Evolutionary conservation across 1,140 invertebrate genomes (phyloP).

Genomic region (Streblospio benedicti): DNA sequence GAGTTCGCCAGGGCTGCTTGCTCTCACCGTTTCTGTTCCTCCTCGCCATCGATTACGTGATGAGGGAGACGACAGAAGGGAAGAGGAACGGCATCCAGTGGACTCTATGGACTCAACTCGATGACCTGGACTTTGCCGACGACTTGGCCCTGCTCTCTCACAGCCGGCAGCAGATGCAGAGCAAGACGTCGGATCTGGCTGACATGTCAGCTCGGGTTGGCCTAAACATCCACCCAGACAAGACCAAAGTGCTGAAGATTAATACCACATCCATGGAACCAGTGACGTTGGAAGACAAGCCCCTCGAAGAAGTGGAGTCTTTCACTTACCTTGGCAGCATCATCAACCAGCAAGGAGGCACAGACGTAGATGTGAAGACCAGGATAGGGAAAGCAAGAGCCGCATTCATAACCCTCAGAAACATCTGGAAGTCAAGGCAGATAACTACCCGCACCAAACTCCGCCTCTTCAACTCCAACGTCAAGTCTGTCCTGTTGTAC

Average conservation of each 20-base stretch:
- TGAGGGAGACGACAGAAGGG: conserved; percentile 12
- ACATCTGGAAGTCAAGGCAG: conserved; percentile 3
- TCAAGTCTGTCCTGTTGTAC: neutral
- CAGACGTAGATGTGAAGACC: neutral
- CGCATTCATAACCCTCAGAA: too few relatives aligned
- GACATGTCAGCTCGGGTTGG: neutral
- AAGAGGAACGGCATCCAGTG: conserved; percentile 15
- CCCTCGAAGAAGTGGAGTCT: neutral
- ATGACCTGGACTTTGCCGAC: conserved; percentile 24
- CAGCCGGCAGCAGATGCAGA: neutral
- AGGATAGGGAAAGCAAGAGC: neutral
- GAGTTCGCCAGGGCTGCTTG: too few relatives aligned
- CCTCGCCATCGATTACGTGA: conserved; percentile 24
- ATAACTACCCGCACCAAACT: neutral
- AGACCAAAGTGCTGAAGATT: neutral
- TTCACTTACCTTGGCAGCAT: conserved; percentile 1
- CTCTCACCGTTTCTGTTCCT: too few relatives aligned
- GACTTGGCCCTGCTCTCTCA: conserved; percentile 14
- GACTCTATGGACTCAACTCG: conserved; percentile 12
- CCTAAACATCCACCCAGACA: neutral
- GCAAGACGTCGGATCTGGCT: neutral
- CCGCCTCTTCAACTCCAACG: neutral
- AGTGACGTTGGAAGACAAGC: neutral
- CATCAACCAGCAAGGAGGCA: neutral
- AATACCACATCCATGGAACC: neutral